phyloP scores from a whole-genome alignment of 2,113 vertebrate species.

The Otis tarda region DNA sequence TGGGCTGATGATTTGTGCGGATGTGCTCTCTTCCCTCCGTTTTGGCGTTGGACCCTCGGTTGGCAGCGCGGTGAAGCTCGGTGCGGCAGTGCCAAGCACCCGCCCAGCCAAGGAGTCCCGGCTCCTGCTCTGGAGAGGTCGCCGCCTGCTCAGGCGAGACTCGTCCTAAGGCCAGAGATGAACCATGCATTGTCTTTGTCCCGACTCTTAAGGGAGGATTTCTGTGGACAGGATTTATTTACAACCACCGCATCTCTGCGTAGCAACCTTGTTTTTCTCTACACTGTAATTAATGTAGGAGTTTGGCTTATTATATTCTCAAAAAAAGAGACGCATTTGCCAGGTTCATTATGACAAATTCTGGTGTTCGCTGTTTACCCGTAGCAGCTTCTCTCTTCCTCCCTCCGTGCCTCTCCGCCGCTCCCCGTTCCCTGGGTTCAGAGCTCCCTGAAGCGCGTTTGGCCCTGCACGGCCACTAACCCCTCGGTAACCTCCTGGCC shows the following conservation, averaged over 20 bases:
- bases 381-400: neutral
- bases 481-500: constrained; percentile 69
- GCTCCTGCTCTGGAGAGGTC: neutral
- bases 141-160: neutral
- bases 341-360: constrained; percentile 22
- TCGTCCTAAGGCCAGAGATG: neutral
- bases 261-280: constrained; percentile 46
- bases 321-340: constrained; percentile 37
- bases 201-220: neutral
- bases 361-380: neutral
- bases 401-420: neutral
- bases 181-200: neutral
- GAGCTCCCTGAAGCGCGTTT: constrained; percentile 26
- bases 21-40: too few relatives aligned
- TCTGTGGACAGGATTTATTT: constrained; percentile 22
- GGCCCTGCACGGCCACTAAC: constrained; percentile 59
- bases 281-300: neutral
- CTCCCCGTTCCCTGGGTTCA: constrained; percentile 7
- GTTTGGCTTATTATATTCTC: constrained; percentile 24
- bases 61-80: neutral
- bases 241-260: neutral
- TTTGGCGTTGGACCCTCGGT: neutral
- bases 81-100: neutral
- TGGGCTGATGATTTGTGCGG: neutral
- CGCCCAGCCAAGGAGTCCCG: accelerated